These are phyloP conservation scores for Spodoptera litura DNA, from an alignment of 1,140 invertebrate species.

Conservation along the genomic window DNA sequence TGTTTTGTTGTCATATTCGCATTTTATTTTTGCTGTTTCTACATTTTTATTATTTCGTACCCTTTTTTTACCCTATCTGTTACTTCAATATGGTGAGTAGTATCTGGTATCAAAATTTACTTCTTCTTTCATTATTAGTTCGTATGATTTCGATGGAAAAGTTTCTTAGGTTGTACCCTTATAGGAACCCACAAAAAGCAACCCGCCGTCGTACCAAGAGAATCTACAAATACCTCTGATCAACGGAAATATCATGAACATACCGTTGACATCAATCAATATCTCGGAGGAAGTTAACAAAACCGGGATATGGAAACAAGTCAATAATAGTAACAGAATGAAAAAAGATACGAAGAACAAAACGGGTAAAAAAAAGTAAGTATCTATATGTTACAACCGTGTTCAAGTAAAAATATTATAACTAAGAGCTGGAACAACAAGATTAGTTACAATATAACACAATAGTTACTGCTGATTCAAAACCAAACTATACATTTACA, in stretches of 20 bases:
- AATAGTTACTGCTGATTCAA: too few relatives aligned
- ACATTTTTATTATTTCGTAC: conserved; percentile 44
- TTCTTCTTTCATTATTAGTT: conserved; percentile 35
- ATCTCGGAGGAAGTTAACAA: conserved; percentile 97
- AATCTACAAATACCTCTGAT: conserved; percentile 95
- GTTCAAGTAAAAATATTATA: neutral
- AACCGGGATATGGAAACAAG: conserved; percentile 97
- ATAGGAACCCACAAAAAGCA: conserved; percentile 74
- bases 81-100: conserved; percentile 49
- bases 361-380: conserved; percentile 81
- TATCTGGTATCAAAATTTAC: neutral
- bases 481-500: too few relatives aligned
- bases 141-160: conserved; percentile 40
- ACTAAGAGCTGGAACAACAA: too few relatives aligned
- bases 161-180: conserved; percentile 71
- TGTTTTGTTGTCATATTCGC: conserved; percentile 60
- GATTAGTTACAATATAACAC: too few relatives aligned
- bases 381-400: conserved; percentile 16
- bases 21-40: conserved; percentile 64
- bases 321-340: conserved; percentile 88
- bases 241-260: conserved; percentile 97
- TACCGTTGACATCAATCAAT: conserved; percentile 94
- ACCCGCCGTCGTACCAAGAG: conserved; percentile 85
- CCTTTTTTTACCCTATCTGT: conserved; percentile 41
- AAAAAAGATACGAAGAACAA: conserved; percentile 79